phyloP scores from a whole-genome alignment of 2,113 vertebrate genomes.

The Ellobius talpinus region DNA sequence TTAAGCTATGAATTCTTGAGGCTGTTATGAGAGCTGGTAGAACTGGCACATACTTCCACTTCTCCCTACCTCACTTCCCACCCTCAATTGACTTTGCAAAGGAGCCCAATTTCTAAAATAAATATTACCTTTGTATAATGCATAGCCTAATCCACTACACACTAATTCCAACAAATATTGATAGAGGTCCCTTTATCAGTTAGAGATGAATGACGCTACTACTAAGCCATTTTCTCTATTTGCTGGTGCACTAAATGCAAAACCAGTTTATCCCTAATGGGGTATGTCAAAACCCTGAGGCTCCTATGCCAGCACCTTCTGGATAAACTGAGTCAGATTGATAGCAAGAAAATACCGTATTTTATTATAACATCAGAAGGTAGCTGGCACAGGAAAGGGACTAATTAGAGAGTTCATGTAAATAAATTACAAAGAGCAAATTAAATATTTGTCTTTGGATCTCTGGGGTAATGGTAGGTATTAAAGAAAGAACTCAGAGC shows the following conservation, averaged over 20 bases:
- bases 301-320: slow-evolving; percentile 55
- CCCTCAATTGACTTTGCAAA: slow-evolving; percentile 69
- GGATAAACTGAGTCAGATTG: slow-evolving; percentile 51
- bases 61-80: neutral
- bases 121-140: slow-evolving; percentile 69
- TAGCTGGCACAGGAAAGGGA: neutral
- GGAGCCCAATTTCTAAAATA: slow-evolving; percentile 78
- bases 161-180: slow-evolving; percentile 80
- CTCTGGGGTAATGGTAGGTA: neutral
- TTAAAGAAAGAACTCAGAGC: neutral
- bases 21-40: slow-evolving; percentile 4
- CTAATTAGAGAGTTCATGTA: neutral
- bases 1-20: slow-evolving; percentile 25
- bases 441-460: slow-evolving; percentile 62
- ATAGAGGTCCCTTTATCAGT: slow-evolving; percentile 61
- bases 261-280: slow-evolving; percentile 51
- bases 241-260: slow-evolving; percentile 61
- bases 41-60: neutral
- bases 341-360: slow-evolving; percentile 40
- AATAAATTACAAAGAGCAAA: neutral
- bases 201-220: slow-evolving; percentile 69
- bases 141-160: slow-evolving; percentile 66
- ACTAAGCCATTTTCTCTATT: slow-evolving; percentile 77
- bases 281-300: slow-evolving; percentile 63
- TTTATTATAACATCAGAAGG: slow-evolving; percentile 24